These are phyloP conservation scores for Chloebia gouldiae DNA, from an alignment of 2,113 vertebrate species.

Conservation along the genomic window DNA sequence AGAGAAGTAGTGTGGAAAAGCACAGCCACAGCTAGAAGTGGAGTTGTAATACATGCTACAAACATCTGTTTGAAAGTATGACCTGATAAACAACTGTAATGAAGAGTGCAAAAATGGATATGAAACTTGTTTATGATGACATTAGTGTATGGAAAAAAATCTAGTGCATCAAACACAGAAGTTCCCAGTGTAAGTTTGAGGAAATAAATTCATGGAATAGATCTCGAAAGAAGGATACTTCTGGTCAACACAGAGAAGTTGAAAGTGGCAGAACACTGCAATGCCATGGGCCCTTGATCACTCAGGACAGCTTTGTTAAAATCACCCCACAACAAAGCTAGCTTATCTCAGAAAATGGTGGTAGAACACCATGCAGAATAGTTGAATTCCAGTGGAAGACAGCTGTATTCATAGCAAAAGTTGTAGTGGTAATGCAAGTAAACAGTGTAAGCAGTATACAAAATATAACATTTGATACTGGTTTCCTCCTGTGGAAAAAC, in stretches of 20 bases:
- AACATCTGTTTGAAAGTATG: constrained; percentile 7
- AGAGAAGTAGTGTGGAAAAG: not conserved
- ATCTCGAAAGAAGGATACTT: not conserved
- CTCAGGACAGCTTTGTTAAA: not conserved
- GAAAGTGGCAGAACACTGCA: not conserved
- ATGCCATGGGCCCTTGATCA: not conserved
- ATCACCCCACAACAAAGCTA: not conserved
- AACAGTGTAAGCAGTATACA: rapidly evolving
- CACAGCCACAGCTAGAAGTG: constrained; percentile 25
- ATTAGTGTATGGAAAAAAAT: not conserved
- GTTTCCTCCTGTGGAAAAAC: not conserved
- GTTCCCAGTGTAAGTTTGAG: not conserved
- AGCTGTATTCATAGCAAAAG: not conserved
- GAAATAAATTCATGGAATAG: not conserved
- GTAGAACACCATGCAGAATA: not conserved
- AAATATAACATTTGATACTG: not conserved
- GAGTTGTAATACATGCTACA: not conserved
- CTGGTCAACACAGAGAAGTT: not conserved
- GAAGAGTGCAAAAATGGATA: not conserved
- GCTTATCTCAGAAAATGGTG: not conserved
- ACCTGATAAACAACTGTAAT: not conserved
- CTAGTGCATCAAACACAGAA: not conserved
- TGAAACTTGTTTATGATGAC: not conserved
- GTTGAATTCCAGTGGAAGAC: not conserved
- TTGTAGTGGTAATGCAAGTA: not conserved